Evolutionary conservation across 2,888 invertebrate species (phyloP).

Genomic region (Pristionchus entomophagus): DNA sequence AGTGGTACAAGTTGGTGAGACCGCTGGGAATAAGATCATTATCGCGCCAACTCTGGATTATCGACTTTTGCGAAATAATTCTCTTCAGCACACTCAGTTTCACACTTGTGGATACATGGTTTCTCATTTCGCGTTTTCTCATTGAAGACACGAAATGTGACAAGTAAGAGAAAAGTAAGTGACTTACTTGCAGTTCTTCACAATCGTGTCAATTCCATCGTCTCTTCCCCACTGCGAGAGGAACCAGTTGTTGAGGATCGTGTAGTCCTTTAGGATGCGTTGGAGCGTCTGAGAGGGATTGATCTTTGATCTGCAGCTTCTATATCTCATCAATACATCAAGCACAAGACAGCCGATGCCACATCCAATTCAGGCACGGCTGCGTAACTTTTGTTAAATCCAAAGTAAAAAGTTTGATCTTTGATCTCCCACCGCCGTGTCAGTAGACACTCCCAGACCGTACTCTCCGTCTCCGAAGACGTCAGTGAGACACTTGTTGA

Average conservation of each 20-base stretch:
- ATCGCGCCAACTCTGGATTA: too few species aligned
- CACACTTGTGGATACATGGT: too few species aligned
- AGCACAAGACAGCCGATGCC: too few species aligned
- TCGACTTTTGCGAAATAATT: too few species aligned
- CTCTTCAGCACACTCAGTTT: too few species aligned
- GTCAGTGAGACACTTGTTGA: conserved; percentile 33
- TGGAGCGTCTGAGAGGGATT: not conserved
- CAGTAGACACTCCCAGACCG: not conserved
- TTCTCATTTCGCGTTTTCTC: too few species aligned
- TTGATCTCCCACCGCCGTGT: not conserved
- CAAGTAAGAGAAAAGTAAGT: too few species aligned
- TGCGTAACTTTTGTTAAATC: too few species aligned
- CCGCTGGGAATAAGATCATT: not conserved
- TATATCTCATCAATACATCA: too few species aligned
- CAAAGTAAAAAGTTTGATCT: not conserved
- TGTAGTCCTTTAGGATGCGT: conserved; percentile 34
- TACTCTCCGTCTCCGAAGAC: conserved; percentile 10
- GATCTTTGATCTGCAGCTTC: too few species aligned
- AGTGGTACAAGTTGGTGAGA: conserved; percentile 39
- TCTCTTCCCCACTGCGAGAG: conserved; percentile 35
- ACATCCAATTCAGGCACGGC: too few species aligned
- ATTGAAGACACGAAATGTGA: too few species aligned
- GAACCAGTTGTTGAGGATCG: conserved; percentile 38
- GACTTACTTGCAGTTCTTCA: conserved; percentile 45
- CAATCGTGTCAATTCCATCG: conserved; percentile 40